Base-by-base conservation (phyloP, 2,797 vertebrate species). In the Brotogeris chrysoptera region DNA sequence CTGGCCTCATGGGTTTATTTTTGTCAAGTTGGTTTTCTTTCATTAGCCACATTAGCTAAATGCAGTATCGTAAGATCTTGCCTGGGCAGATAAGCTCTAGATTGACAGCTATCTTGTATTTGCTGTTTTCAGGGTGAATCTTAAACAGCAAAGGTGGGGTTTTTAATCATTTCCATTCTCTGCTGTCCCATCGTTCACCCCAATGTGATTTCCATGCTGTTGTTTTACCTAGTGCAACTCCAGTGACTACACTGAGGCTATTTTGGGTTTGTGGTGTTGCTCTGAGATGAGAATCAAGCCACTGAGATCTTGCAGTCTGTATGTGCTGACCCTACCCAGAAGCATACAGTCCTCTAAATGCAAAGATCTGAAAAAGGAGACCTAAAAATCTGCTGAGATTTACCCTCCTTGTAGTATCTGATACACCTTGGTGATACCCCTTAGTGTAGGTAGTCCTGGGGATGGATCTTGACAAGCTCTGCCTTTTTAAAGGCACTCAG, bases 1-100 rank as follows among this genome's bases (percentile, higher is more conserved):
- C 65, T 93, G 77, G 89, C 68, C 95, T 92, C 89, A 2, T 90
- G 71, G 92, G 85, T 88, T 96, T 96, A 27, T 90, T 96, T 97
- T 92, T 89, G 68, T 91, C 83, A 59, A 89, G 59, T 96, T 72
- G 93, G 77, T 74, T 93, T 92, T 71, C 86, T 74, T 95, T 97
- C 90, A 39, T 90, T 95, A 92, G 89, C 85, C 64, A 39, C 50
- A 6, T 78, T 81, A 82, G 86, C 60, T 71, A 36, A 82, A 85
- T 3, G 9, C 14, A 1, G 46, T 84, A 92, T 95, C 93, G 0
- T 12, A n/a, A 52, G 64, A 91, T 94, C 91, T 91, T 39, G 65
- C 63, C 4, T 0, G 1, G 61, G 4, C 53, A 66, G 88, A 94
- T 95, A 82, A 80, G 76, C 93, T 59, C 64, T 78, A 1, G 72